Evolutionary conservation across 37 sponge, comb jelly and placozoan species (phyloP).

Genomic region (Bolinopsis microptera): DNA sequence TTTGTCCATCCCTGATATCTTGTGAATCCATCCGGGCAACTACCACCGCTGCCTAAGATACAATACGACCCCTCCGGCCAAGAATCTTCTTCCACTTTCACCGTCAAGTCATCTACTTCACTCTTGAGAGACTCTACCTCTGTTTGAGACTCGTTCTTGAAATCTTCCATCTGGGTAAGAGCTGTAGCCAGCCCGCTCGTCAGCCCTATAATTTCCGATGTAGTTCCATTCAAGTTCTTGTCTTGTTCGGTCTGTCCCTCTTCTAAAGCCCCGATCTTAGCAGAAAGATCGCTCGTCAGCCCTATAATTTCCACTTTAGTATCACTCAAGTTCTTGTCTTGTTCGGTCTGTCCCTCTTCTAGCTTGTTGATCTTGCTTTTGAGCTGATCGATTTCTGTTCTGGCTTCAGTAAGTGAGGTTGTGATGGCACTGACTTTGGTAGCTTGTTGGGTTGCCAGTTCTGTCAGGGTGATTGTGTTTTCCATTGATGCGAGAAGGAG

Average conservation of each 20-base stretch:
- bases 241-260: not conserved
- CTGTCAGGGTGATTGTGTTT: not conserved
- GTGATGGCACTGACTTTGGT: not conserved
- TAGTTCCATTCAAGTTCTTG: no score
- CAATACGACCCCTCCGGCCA: conserved; percentile 74
- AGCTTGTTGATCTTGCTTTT: not conserved
- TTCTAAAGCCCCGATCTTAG: not conserved
- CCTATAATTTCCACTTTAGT: no score
- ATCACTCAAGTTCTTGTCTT: no score
- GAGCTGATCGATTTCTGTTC: not conserved
- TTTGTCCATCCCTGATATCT: not conserved
- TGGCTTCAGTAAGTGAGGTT: not conserved
- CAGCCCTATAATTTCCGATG: no score
- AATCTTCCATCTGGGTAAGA: no score
- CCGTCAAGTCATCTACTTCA: not conserved
- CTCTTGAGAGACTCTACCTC: no score
- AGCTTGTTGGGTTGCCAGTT: not conserved
- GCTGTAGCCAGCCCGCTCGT: no score
- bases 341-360: no score
- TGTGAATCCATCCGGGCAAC: not conserved
- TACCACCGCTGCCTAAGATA: not conserved
- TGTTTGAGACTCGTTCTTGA: no score
- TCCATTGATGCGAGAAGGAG: not conserved
- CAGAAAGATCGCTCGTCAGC: no score
- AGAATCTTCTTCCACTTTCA: no score